Base-by-base conservation (phyloP, 35 echinoderm and acorn worm genomes). In the Holothuria glaberrima region DNA sequence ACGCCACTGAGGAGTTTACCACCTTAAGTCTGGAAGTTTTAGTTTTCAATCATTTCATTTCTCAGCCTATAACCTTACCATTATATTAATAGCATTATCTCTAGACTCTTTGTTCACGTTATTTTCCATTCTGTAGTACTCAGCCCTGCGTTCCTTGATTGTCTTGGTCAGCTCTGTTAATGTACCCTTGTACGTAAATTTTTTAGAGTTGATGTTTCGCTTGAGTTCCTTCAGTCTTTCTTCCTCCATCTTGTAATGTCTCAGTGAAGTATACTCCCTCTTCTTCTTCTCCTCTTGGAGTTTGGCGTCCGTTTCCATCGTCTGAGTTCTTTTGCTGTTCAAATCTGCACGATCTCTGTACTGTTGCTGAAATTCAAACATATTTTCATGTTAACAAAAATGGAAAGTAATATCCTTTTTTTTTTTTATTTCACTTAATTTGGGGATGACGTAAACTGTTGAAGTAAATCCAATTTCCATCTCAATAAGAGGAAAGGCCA, bases 161-260 rank as follows among this genome's bases (percentile, higher is more conserved):
- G 80, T 84, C 80, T 84, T 84, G 54, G 80, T 84, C 52, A 84
- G 57, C 30, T 84, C 80, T 3, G 80, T 17, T 3, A 61, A 54
- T 5, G 9, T 84, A 0, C 80, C 80, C 31, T 61, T 84, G 80
- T 61, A 84, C 0, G 80, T 84, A 31, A 84, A 84, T 38, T 61
- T 84, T 36, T 38, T 84, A n/a, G 80, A 84, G 52, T 61, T 33
- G 54, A 84, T 84, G 57, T 84, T 84, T 63, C 80, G 12, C 17
- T 61, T 84, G 56, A 32, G 58, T 12, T 59, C 80, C 26, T 84
- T 84, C 0, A 84, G 80, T 41, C 58, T 59, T 28, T 84, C 80
- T 29, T 84, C 80, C 22, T 84, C 80, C 0, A 41, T 84, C 80
- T 61, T 84, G 54, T 62, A 54, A 24, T 84, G 80, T n/a, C 56